Conservation (phyloP, 2,888 invertebrate genomes). For the Leptopilina drosophilae region DNA sequence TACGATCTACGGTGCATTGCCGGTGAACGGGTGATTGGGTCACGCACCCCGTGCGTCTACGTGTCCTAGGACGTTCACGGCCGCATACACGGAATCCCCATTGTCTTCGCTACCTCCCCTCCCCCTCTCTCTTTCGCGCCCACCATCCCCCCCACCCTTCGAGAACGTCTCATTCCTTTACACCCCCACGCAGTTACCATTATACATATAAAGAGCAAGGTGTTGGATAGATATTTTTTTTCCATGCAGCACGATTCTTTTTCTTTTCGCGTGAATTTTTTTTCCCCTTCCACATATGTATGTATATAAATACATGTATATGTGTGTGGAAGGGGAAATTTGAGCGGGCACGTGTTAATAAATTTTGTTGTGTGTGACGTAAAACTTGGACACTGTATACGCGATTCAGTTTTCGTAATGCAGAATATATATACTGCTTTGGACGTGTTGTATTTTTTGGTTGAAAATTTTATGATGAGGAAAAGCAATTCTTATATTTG, state of each 20-base stretch:
- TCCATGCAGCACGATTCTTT: background rate
- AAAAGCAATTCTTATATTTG: background rate
- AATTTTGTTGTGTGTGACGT: too few species aligned
- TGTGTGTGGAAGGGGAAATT: too few species aligned
- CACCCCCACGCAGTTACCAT: conserved; percentile 7
- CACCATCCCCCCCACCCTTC: background rate
- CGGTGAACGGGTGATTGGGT: conserved; percentile 73
- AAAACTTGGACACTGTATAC: too few species aligned
- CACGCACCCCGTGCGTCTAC: conserved; percentile 73
- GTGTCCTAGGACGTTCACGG: conserved; percentile 74
- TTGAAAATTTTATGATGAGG: too few species aligned
- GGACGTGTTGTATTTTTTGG: too few species aligned
- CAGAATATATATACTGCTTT: too few species aligned
- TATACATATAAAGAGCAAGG: background rate
- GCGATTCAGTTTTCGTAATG: too few species aligned
- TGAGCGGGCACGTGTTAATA: too few species aligned
- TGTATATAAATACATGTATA: too few species aligned
- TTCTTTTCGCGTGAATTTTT: background rate
- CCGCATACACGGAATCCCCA: conserved; percentile 69
- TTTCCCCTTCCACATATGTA: too few species aligned
- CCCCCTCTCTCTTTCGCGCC: conserved; percentile 55
- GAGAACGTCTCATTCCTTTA: conserved; percentile 32
- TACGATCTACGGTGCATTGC: conserved; percentile 56
- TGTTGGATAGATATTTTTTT: background rate
- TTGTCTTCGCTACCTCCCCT: conserved; percentile 58